Evolutionary conservation across 1,140 invertebrate genomes (phyloP).

Genomic region (Piezodorus guildinii): DNA sequence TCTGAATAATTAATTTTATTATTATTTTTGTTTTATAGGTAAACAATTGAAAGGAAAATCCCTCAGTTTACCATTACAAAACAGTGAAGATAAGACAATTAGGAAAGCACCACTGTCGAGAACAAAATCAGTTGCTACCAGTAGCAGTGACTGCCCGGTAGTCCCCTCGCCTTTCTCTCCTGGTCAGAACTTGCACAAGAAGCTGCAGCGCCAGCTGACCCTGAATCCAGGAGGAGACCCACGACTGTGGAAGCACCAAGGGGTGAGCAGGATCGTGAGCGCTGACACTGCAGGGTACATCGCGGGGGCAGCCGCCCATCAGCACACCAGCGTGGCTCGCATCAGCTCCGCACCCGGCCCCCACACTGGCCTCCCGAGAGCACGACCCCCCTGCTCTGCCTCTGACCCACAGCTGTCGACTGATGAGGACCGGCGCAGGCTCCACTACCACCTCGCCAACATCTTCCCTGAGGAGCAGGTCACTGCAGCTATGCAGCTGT

Average conservation of each 20-base stretch:
- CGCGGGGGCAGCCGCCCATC: conserved; percentile 30
- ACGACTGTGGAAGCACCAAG: conserved; percentile 41
- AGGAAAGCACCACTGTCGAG: conserved; percentile 44
- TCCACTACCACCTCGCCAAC: conserved; percentile 74
- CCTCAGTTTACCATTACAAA: conserved; percentile 35
- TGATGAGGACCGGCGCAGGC: conserved; percentile 51
- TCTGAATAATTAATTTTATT: too few relatives aligned
- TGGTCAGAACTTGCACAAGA: conserved; percentile 57
- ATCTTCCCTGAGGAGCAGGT: conserved; percentile 85
- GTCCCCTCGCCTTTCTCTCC: conserved; percentile 28
- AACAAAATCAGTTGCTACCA: conserved; percentile 37
- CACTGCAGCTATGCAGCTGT: conserved; percentile 64
- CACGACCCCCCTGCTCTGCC: conserved; percentile 31
- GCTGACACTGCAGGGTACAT: conserved; percentile 31
- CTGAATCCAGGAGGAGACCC: conserved; percentile 68
- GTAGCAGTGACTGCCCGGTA: background rate
- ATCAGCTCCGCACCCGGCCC: conserved; percentile 69
- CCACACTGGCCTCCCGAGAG: conserved; percentile 37
- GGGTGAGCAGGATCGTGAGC: conserved; percentile 26
- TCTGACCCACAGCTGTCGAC: conserved; percentile 28
- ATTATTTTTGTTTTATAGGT: conserved; percentile 23
- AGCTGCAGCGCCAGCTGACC: conserved; percentile 67
- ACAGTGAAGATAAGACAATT: conserved; percentile 28
- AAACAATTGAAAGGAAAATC: conserved; percentile 36
- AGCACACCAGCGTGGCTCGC: conserved; percentile 44